Evolutionary conservation across 1,140 invertebrate genomes (phyloP), one percentile per base, ranked within the genome.

Genomic region (Choristoneura fumiferana): DNA sequence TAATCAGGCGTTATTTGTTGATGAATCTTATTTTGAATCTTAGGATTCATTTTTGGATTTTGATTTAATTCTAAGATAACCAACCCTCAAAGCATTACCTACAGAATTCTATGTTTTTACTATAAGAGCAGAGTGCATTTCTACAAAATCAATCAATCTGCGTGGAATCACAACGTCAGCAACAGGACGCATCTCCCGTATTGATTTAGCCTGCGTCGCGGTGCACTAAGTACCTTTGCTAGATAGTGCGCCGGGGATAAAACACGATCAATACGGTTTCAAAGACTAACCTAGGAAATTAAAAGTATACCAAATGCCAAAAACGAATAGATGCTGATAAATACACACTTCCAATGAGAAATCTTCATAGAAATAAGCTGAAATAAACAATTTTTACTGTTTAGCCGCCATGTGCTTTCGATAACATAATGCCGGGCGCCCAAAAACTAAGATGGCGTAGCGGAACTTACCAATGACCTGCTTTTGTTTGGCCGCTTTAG

Each of bases 381-480:
- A 58, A 60, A 55, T 58, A 58, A 52, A 38, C 60, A 57, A 34
- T 68, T 62, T 65, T 36, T 38, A 35, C 15, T 53, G 65, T 71
- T 58, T 68, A 62, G 38, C 40, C 36, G 62, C 73, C 85, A 88
- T 88, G 85, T 88, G 85, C 80, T 87, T 81, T 76, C 49, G 40
- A 58, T 70, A 64, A 61, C 68, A 63, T 69, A 67, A 76, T 76
- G 77, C 81, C 78, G 77, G 81, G 65, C 74, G 76, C 63, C 69
- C 63, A 10, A 78, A 81, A 80, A 72, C 67, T 82, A 88, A 86
- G 75, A 88, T 88, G 85, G 85, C 85, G 85, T 72, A 70, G 76
- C 76, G 71, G 64, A 57, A 85, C 89, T 84, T 69, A 90, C 89
- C 89, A 76, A 90, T 89, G 78, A 90, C 78, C 73, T 85, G 84